Evolutionary conservation across 1,140 invertebrate species (phyloP), one percentile per base, ranked within the genome.

Genomic region (Cotesia chilonis): DNA sequence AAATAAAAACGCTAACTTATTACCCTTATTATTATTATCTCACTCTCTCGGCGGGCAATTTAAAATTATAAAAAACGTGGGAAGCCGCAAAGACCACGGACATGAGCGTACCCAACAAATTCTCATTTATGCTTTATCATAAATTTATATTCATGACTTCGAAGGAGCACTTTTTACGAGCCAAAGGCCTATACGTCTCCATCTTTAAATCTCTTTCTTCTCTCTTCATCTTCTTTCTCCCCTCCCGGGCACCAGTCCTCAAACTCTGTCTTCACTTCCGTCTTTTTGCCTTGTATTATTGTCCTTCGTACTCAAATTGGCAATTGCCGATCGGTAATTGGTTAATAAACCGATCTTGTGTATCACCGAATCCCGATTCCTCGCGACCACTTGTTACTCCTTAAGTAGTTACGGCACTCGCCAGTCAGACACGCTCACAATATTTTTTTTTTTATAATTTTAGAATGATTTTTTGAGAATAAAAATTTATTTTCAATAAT

Each of bases 121-220:
- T 74, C 73, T 74, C 73, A 71, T 71, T 74, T 74, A 74, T 74
- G 73, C 59, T 74, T 74, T 74, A 74, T 74, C 73, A 74, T 71
- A 74, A 74, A 74, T 74, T 74, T 74, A 74, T 74, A 68, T 68
- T 74, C 73, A 74, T 74, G 73, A 74, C 70, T 64, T 70, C 54
- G 57, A 14, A 74, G 73, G 73, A 68, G 68, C 35, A 60, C 55
- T 74, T 74, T 74, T 74, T 74, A 74, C 73, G 73, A 74, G 73
- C 69, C 59, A 54, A 54, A 67, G 59, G 47, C 20, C 69, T 71
- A 47, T 47, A 74, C 72, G 72, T 74, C 72, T 71, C 69, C 73
- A 71, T 71, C 67, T 71, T 74, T 59, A 67, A 74, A 70, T 70
- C 67, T 10, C 14, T 17, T 59, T 17, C 60, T 55, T 61, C 20